These are phyloP conservation scores for Pao palembangensis DNA, from an alignment of 2,113 vertebrate genomes.

Conservation along the genomic window DNA sequence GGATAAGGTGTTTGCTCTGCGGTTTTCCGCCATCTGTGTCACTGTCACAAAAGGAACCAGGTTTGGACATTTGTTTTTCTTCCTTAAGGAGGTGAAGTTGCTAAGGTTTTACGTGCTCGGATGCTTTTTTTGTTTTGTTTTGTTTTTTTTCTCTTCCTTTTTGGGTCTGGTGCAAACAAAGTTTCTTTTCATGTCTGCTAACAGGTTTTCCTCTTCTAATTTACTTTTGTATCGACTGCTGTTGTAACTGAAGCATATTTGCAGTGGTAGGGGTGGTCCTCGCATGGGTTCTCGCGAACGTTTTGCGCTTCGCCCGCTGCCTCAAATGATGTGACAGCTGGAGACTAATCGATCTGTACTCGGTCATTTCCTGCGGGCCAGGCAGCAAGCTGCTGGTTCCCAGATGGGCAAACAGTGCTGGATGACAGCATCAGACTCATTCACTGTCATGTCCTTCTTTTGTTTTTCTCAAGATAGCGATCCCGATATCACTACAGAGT, in stretches of 20 bases:
- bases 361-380: no score
- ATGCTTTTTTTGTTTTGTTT: background rate
- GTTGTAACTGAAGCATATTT: no score
- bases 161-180: background rate
- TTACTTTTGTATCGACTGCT: no score
- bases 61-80: slow-evolving; percentile 10
- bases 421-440: background rate
- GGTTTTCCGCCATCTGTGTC: background rate
- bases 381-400: background rate
- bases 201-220: background rate
- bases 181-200: background rate
- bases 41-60: background rate
- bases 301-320: no score
- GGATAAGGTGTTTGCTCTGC: background rate
- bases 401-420: background rate
- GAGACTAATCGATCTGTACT: no score
- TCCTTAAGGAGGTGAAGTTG: slow-evolving; percentile 35
- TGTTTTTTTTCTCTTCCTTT: slow-evolving; percentile 8
- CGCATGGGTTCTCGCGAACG: no score
- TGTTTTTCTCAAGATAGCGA: no score
- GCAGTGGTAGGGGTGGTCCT: no score
- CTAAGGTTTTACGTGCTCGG: slow-evolving; percentile 1
- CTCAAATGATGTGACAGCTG: no score
- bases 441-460: background rate
- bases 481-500: no score